These are phyloP conservation scores for Pediacus dermestoides DNA, from an alignment of 2,888 invertebrate species.

Conservation along the genomic window DNA sequence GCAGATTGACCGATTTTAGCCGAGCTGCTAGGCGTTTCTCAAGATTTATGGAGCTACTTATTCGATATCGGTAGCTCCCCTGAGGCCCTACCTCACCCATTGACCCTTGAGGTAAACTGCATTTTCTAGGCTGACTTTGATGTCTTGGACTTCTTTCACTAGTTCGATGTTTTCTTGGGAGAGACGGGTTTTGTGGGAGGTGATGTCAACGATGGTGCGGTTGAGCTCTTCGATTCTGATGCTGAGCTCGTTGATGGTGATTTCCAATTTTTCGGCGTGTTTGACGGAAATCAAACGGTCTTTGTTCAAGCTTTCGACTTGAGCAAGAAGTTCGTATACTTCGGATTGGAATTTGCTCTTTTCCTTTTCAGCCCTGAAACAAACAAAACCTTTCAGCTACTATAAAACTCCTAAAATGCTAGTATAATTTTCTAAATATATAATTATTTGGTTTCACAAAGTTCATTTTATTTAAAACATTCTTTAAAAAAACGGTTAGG, in stretches of 20 bases:
- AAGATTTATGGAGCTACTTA: no score
- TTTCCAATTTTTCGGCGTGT: slow-evolving; percentile 86
- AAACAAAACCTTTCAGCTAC: no score
- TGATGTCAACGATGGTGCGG: slow-evolving; percentile 96
- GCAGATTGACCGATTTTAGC: no score
- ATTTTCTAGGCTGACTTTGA: slow-evolving; percentile 94
- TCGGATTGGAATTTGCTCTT: slow-evolving; percentile 97
- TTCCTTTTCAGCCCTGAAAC: slow-evolving; percentile 94
- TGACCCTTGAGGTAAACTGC: slow-evolving; percentile 87
- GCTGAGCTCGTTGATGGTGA: slow-evolving; percentile 87
- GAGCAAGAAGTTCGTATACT: slow-evolving; percentile 94
- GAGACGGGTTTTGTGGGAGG: slow-evolving; percentile 92
- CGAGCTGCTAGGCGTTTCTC: no score
- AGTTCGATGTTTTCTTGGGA: slow-evolving; percentile 92
- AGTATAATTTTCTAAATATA: no score
- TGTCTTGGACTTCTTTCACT: slow-evolving; percentile 93
- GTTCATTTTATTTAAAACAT: no score
- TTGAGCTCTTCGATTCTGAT: slow-evolving; percentile 95
- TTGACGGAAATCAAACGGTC: slow-evolving; percentile 80
- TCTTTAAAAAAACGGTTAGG: no score
- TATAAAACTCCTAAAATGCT: no score
- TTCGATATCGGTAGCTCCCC: no score
- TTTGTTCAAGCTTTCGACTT: slow-evolving; percentile 91
- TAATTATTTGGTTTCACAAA: no score
- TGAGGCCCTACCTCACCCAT: no score